A percentile compares a stretch with the other conserved stretches of the same genome.
phyloP scores from a whole-genome alignment of 2,888 invertebrate species.

The Ichneumoninae sp. region DNA sequence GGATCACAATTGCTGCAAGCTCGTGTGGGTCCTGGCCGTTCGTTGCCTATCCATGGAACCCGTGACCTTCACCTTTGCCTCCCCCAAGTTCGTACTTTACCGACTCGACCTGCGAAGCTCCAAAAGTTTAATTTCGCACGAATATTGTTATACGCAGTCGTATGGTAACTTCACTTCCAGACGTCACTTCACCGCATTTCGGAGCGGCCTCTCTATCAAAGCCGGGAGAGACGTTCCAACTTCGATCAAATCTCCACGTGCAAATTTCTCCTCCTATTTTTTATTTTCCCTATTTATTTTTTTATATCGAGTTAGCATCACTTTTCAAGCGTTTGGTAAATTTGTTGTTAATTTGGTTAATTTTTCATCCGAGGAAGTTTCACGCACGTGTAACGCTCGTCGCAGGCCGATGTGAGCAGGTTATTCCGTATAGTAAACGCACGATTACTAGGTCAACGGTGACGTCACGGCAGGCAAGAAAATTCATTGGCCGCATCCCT shows the following conservation, averaged over 20 bases:
- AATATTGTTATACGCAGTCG: not conserved
- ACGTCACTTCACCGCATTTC: too few species aligned
- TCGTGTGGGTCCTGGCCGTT: conserved; percentile 33
- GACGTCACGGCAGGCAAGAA: conserved; percentile 55
- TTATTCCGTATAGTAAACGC: conserved; percentile 47
- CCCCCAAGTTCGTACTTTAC: conserved; percentile 32
- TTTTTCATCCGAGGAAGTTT: not conserved
- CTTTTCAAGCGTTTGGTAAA: not conserved
- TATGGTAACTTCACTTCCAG: not conserved
- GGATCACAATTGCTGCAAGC: conserved; percentile 34
- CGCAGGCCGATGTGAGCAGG: conserved; percentile 5
- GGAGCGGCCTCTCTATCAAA: not conserved
- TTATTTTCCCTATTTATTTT: not conserved
- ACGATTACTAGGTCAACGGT: conserved; percentile 57
- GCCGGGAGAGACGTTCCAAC: not conserved
- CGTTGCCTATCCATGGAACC: conserved; percentile 42
- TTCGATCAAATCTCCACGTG: not conserved
- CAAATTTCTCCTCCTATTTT: not conserved
- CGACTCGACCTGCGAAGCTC: not conserved
- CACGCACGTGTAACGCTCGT: conserved; percentile 41
- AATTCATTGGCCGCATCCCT: conserved; percentile 51
- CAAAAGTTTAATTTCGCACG: conserved; percentile 1
- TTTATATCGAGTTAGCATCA: not conserved
- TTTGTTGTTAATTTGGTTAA: not conserved
- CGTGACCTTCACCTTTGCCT: conserved; percentile 63